Evolutionary conservation across 2,797 vertebrate species (phyloP).

Genomic region (Peromyscus melanophrys): DNA sequence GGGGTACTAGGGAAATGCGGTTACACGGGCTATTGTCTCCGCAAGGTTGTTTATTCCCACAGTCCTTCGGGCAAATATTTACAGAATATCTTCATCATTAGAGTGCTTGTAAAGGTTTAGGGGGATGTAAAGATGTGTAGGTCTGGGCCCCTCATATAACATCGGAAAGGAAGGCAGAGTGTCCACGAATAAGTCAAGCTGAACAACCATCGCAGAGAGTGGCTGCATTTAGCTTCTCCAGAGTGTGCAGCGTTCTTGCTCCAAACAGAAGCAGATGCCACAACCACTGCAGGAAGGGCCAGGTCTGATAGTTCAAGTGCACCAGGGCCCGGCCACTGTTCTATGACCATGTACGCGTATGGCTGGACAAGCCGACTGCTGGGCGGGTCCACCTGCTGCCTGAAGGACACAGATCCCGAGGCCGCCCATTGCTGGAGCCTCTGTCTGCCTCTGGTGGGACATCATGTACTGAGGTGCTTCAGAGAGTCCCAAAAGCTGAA

Average conservation of each 20-base stretch:
- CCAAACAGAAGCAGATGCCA: neutral
- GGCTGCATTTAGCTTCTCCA: neutral
- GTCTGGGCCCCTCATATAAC: neutral
- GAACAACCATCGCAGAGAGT: neutral
- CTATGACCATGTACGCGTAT: neutral
- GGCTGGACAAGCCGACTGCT: neutral
- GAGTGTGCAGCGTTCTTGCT: neutral
- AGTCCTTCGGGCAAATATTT: neutral
- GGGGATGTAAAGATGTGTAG: neutral
- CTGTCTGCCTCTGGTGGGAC: neutral
- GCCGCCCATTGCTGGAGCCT: neutral
- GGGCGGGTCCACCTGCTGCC: neutral
- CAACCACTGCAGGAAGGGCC: neutral
- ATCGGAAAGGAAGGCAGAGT: slow-evolving; percentile 16
- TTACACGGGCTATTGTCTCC: neutral
- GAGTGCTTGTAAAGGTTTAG: neutral
- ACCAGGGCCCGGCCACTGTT: neutral
- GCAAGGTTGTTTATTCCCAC: neutral
- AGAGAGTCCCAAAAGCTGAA: neutral
- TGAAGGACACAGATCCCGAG: neutral
- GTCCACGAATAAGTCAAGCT: neutral
- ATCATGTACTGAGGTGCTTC: neutral
- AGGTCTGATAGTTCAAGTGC: neutral
- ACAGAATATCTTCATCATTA: neutral
- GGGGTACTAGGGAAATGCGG: neutral